A percentile compares a stretch with the other conserved stretches of the same genome.
Conservation (phyloP, 2,797 vertebrate species). For the Toxotes lorentzi region DNA sequence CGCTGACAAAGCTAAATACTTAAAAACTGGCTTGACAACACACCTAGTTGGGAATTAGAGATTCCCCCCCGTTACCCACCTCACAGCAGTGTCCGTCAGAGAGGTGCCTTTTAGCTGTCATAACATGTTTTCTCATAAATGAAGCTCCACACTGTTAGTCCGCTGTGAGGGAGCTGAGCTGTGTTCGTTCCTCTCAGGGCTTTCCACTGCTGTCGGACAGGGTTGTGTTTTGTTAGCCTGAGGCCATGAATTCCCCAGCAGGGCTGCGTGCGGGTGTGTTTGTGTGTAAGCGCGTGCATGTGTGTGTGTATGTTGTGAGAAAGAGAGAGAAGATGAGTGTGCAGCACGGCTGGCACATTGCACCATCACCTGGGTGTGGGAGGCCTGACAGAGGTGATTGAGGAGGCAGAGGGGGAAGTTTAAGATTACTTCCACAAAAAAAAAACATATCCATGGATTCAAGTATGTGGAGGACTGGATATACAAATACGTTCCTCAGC, state of each 20-base stretch:
- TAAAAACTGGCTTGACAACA: slow-evolving; percentile 30
- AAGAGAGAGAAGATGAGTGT: slow-evolving; percentile 38
- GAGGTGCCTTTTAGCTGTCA: slow-evolving; percentile 32
- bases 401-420: slow-evolving; percentile 25
- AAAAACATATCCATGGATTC: slow-evolving; percentile 2
- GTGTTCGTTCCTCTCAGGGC: slow-evolving; percentile 53
- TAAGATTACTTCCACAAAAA: slow-evolving; percentile 19
- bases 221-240: slow-evolving; percentile 81
- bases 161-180: slow-evolving; percentile 44
- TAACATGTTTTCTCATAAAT: slow-evolving; percentile 42
- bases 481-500: slow-evolving; percentile 18
- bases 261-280: slow-evolving; percentile 68
- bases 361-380: slow-evolving; percentile 73
- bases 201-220: slow-evolving; percentile 50
- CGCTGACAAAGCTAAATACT: background rate
- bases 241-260: slow-evolving; percentile 84
- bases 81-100: slow-evolving; percentile 40
- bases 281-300: slow-evolving; percentile 45
- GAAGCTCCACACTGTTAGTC: slow-evolving; percentile 38
- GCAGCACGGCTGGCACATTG: slow-evolving; percentile 51
- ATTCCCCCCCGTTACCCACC: slow-evolving; percentile 49
- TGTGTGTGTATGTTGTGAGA: slow-evolving; percentile 53
- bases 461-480: background rate
- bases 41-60: background rate
- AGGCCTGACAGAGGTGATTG: slow-evolving; percentile 41